Evolutionary conservation across 2,113 vertebrate species (phyloP), one percentile per base, ranked within the genome.

Genomic region (Hucho hucho): DNA sequence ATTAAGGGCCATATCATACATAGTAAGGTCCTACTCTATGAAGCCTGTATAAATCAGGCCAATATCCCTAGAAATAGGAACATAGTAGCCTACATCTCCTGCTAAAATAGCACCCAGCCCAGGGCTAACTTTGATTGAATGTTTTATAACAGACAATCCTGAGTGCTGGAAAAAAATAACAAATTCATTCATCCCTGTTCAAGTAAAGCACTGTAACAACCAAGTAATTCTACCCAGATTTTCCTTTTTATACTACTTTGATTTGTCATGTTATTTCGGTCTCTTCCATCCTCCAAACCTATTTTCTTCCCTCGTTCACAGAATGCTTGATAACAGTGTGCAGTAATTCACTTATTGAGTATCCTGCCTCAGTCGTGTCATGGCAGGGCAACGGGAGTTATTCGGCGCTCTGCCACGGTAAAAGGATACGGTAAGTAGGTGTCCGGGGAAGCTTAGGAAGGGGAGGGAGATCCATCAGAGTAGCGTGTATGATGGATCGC

Each of bases 121-220:
- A 82, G 80, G 89, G 90, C 89, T 89, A 90, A 85, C 82, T 90
- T 87, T 89, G 87, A 90, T 90, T 91, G 85, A 92, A 92, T 91
- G 90, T 92, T 91, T 92, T 91, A 92, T 93, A 91, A 90, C 86
- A 91, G 86, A 92, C 81, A 85, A 90, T 89, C 87, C 88, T 89
- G 85, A 89, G 86, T 87, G 83, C 70, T 81, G 80, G 85, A 85
- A 86, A 53, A 53, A 24, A 65, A 89, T 82, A 90, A 88, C 88
- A 88, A 91, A 91, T 93, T 91, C 89, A 90, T 91, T 91, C 87
- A 89, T 90, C 86, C 14, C 84, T 88, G 84, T 85, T 90, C 84
- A 81, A 89, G 82, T 88, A 89, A 91, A 91, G 84, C 79, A 87
- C 81, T 85, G 78, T 90, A 90, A 90, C 86, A 90, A 89, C 80